phyloP scores from a whole-genome alignment of 2,888 invertebrate genomes.

The Invenusta paracnida region DNA sequence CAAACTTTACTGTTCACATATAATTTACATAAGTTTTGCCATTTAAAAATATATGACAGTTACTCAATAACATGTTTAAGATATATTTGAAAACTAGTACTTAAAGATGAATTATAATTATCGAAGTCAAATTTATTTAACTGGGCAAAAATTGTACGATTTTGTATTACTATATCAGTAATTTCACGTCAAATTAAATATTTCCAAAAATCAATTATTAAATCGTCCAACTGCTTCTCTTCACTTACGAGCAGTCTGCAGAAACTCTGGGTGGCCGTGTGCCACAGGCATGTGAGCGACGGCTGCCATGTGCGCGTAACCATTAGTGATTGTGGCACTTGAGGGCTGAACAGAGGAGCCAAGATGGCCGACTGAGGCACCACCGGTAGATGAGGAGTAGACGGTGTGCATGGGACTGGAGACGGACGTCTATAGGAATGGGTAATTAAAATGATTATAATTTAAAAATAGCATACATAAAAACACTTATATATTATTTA shows the following conservation, averaged over 20 bases:
- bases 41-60: too few relatives aligned
- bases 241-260: conserved; percentile 34
- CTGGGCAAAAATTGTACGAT: too few relatives aligned
- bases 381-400: background rate
- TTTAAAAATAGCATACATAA: conserved; percentile 28
- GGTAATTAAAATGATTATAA: background rate
- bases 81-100: too few relatives aligned
- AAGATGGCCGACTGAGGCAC: conserved; percentile 35
- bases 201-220: too few relatives aligned
- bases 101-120: too few relatives aligned
- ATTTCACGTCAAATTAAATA: too few relatives aligned
- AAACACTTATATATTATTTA: background rate
- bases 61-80: too few relatives aligned
- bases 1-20: too few relatives aligned
- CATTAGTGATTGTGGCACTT: conserved; percentile 33
- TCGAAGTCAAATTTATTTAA: too few relatives aligned
- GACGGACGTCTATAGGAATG: background rate
- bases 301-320: conserved; percentile 34
- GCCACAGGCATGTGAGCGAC: background rate
- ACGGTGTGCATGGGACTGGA: conserved; percentile 16
- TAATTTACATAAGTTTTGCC: too few relatives aligned
- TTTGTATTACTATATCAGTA: too few relatives aligned
- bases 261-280: conserved; percentile 14
- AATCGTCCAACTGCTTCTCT: too few relatives aligned
- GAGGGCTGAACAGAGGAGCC: background rate